Evolutionary conservation across 2,888 invertebrate species (phyloP), one percentile per base, ranked within the genome.

Genomic region (Neocrepidodera transversa): DNA sequence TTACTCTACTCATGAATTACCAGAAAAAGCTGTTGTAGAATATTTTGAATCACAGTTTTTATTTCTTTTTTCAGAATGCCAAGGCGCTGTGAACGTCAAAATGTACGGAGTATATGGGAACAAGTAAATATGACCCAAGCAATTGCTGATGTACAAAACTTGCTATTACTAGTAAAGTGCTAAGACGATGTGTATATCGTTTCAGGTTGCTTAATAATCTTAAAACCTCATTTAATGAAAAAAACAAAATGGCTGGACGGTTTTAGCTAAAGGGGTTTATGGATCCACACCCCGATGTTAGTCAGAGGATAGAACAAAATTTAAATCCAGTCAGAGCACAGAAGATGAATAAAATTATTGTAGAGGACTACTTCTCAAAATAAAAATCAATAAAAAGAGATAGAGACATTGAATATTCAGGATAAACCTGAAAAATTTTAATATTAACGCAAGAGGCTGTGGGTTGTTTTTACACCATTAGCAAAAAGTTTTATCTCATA

Each of bases 401-500:
- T 16, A 6, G 23, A 20, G 45, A 58, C 16, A 16, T 64, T n/a
- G 40, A n/a, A n/a, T n/a, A n/a, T n/a, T n/a, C n/a, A 53, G 14
- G 18, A 55, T 35, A 62, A 67, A 58, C 51, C 63, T n/a, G 57
- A 66, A 20, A 45, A 55, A 60, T 23, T 69, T 51, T 36, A 75
- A 76, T 54, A 68, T 72, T 51, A 74, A 74, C 51, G 73, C 74
- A 59, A 70, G 69, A 62, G 70, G 70, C 1, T 71, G 71, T 57
- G 45, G 68, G 1, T 52, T 76, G 1, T 71, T 62, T 2, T 17
- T 76, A 1, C 74, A 76, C 45, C 62, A 75, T 8, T 63, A 69
- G 38, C 73, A 64, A 55, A 47, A 18, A 8, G 72, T 75, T 10
- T 49, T 73, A 13, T 70, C 72, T 6, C 32, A 65, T 65, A 72